phyloP scores from a whole-genome alignment of 2,113 vertebrate species.

The Pleuronectes platessa region DNA sequence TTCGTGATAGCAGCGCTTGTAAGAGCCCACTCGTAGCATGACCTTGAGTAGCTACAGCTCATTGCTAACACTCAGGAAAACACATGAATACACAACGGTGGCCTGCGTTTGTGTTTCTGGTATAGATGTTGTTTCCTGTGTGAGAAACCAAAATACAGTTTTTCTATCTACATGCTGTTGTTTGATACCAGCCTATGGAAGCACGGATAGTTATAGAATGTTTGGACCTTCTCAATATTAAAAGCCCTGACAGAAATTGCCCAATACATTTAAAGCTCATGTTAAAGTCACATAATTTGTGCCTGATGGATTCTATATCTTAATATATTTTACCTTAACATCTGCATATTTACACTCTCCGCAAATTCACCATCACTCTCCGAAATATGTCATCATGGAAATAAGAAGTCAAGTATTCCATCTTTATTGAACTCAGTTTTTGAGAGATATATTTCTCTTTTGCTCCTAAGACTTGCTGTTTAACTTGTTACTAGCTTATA shows the following conservation, averaged over 20 bases:
- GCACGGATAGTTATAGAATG: too few species aligned
- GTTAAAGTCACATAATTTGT: too few species aligned
- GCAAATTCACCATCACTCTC: too few species aligned
- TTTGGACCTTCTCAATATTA: too few species aligned
- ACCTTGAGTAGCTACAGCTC: constrained; percentile 17
- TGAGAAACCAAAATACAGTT: neutral
- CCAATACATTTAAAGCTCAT: too few species aligned
- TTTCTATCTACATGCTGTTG: neutral
- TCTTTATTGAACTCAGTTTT: neutral
- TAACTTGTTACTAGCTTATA: too few species aligned
- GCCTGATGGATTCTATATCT: too few species aligned
- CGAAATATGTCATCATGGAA: too few species aligned
- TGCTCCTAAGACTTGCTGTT: neutral
- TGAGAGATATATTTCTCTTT: neutral
- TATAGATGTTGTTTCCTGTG: neutral
- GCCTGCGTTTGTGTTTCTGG: neutral
- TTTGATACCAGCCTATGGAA: too few species aligned
- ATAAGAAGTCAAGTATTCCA: neutral
- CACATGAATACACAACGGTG: neutral
- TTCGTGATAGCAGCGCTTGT: neutral
- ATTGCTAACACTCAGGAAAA: neutral
- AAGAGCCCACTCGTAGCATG: constrained; percentile 18
- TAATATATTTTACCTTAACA: too few species aligned
- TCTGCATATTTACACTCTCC: too few species aligned
- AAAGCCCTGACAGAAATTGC: too few species aligned